These are phyloP conservation scores for Cebidichthys violaceus DNA, from an alignment of 2,113 vertebrate species.

Conservation along the genomic window DNA sequence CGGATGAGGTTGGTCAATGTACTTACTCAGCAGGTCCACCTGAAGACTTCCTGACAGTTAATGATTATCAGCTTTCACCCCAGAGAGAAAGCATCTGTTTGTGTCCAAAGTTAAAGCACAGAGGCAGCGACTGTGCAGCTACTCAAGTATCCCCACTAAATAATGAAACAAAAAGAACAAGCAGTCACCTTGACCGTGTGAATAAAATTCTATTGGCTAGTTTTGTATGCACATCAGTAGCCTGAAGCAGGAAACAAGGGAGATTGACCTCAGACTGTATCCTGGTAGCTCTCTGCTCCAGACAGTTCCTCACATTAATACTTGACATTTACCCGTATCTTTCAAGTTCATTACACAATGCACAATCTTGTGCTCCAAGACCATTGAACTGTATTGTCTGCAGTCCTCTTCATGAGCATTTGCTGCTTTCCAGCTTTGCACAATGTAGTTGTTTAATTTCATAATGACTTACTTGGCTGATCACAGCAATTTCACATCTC, in stretches of 20 bases:
- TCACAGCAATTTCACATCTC: conserved; percentile 54
- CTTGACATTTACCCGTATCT: not conserved
- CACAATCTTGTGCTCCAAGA: not conserved
- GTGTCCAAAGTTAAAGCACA: conserved; percentile 59
- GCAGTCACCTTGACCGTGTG: not conserved
- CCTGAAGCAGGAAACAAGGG: not conserved
- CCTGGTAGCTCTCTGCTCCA: not conserved
- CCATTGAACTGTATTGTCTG: not conserved
- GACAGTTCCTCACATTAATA: not conserved
- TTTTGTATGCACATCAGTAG: not conserved
- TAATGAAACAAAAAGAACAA: not conserved
- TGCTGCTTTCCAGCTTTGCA: conserved; percentile 30
- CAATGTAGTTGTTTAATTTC: conserved; percentile 32
- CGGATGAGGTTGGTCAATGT: conserved; percentile 40
- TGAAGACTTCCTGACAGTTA: conserved; percentile 53
- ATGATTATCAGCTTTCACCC: conserved; percentile 43
- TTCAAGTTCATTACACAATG: not conserved
- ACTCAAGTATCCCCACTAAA: not conserved
- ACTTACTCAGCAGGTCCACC: conserved; percentile 58
- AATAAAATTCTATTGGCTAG: not conserved
- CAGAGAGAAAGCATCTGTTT: conserved; percentile 61
- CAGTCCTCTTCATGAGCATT: conserved; percentile 17
- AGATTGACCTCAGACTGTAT: not conserved
- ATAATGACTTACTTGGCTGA: conserved; percentile 49
- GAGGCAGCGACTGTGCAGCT: not conserved